phyloP scores from a whole-genome alignment of 2,797 vertebrate species.

The Crocodylus rhombifer region DNA sequence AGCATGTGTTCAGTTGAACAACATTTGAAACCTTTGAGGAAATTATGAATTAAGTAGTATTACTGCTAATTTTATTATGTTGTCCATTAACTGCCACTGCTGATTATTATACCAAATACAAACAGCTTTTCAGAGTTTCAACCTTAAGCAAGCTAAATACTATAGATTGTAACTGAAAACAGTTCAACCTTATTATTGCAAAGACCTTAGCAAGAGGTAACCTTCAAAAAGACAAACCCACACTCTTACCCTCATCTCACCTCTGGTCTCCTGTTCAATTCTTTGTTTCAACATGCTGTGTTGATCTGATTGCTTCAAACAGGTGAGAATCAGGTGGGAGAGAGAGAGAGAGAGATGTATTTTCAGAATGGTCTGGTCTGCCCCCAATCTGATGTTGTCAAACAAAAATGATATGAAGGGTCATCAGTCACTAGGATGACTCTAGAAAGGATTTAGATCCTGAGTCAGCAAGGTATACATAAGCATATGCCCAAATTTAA shows the following conservation, averaged over 20 bases:
- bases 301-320: constrained; percentile 15
- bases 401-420: background rate
- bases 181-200: background rate
- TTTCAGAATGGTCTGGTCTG: background rate
- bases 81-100: background rate
- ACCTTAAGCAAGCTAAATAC: background rate
- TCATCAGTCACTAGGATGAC: accelerated
- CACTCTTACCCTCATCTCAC: background rate
- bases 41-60: background rate
- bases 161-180: background rate
- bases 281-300: constrained; percentile 31
- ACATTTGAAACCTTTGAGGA: background rate
- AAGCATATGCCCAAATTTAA: too few relatives aligned
- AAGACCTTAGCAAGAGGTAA: constrained; percentile 4
- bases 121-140: background rate
- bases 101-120: background rate
- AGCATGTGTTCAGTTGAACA: background rate
- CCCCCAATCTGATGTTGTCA: constrained; percentile 6
- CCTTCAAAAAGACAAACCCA: background rate
- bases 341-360: background rate
- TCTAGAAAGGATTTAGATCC: too few relatives aligned
- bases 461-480: too few relatives aligned
- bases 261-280: constrained; percentile 39
- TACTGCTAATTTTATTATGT: background rate
- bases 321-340: background rate